phyloP scores from a whole-genome alignment of 2,888 invertebrate genomes.

The Mactromeris polynyma region DNA sequence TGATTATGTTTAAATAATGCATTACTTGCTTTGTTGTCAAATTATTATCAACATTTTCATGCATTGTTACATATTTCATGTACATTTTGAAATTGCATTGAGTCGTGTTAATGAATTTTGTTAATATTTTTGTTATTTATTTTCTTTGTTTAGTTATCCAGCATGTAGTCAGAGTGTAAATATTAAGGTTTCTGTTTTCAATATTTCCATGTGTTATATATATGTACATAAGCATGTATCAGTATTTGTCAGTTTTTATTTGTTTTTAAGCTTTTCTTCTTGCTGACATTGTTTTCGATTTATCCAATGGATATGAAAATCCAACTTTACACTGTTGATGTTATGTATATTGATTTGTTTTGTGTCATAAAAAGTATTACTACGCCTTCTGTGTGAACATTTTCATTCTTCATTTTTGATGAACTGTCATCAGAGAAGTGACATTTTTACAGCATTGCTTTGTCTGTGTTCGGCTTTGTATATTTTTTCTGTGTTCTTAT shows the following conservation, averaged over 20 bases:
- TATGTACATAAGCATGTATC: not conserved
- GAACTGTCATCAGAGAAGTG: too few species aligned
- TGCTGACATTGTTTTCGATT: not conserved
- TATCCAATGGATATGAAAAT: not conserved
- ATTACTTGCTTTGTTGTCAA: not conserved
- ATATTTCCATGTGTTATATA: not conserved
- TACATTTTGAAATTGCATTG: not conserved
- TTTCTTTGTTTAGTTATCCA: not conserved
- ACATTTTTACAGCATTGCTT: too few species aligned
- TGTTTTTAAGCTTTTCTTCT: not conserved
- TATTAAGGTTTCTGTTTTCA: not conserved
- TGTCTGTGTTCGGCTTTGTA: too few species aligned
- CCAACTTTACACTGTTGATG: not conserved
- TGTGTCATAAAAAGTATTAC: too few species aligned
- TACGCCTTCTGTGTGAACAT: not conserved
- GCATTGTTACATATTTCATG: not conserved
- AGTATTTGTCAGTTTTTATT: too few species aligned
- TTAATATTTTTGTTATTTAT: slow-evolving; percentile 18
- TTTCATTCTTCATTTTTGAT: not conserved
- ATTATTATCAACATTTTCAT: not conserved
- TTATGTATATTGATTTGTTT: not conserved
- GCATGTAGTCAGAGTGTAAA: not conserved
- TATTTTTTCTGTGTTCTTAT: too few species aligned
- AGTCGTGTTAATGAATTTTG: not conserved
- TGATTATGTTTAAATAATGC: too few species aligned